Evolutionary conservation across 2,888 invertebrate species (phyloP).

Genomic region (Dendrolimus houi): DNA sequence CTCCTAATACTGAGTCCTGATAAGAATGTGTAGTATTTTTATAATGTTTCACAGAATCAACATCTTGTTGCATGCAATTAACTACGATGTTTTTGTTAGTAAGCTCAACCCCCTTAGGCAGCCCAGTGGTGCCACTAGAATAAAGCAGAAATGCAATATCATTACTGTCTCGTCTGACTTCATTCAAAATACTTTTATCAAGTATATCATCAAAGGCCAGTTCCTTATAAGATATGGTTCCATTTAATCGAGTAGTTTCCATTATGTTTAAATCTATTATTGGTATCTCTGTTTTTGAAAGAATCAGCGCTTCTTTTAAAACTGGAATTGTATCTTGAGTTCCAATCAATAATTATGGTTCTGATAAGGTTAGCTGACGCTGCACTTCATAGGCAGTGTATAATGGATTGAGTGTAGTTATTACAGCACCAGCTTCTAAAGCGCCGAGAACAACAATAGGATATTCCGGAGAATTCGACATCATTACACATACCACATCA

Average conservation of each 20-base stretch:
- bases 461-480: too few species aligned
- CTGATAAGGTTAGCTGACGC: slow-evolving; percentile 76
- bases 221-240: slow-evolving; percentile 77
- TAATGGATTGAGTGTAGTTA: not conserved
- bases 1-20: slow-evolving; percentile 74
- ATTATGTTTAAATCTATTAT: slow-evolving; percentile 48
- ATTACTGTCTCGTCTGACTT: slow-evolving; percentile 46
- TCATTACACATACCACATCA: too few species aligned
- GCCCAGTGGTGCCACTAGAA: slow-evolving; percentile 90
- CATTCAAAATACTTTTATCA: slow-evolving; percentile 62
- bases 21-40: slow-evolving; percentile 40
- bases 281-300: slow-evolving; percentile 60
- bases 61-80: slow-evolving; percentile 47
- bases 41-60: slow-evolving; percentile 31
- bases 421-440: not conserved
- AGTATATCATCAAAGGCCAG: slow-evolving; percentile 57
- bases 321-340: slow-evolving; percentile 60
- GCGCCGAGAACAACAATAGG: too few species aligned
- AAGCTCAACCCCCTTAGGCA: slow-evolving; percentile 84
- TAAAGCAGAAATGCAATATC: slow-evolving; percentile 83
- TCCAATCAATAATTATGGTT: slow-evolving; percentile 78
- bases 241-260: slow-evolving; percentile 44
- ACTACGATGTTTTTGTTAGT: slow-evolving; percentile 74
- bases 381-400: slow-evolving; percentile 79
- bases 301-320: slow-evolving; percentile 57